These are phyloP conservation scores for Tetanocera ferruginea DNA, from an alignment of 2,888 invertebrate species.

Conservation along the genomic window DNA sequence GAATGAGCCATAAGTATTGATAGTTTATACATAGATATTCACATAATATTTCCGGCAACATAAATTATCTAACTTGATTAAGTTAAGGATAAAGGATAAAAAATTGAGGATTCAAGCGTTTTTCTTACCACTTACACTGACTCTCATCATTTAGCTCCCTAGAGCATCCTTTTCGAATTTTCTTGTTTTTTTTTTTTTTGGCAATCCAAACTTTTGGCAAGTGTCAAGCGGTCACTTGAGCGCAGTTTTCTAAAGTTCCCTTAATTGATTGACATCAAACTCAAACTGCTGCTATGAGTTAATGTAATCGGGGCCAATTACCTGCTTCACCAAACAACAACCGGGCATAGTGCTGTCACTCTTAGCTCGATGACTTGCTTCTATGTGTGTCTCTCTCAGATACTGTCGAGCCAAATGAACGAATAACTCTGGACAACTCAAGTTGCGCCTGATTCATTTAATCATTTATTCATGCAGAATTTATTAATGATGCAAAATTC, in stretches of 20 bases:
- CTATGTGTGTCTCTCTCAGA: not conserved
- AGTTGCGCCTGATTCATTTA: constrained; percentile 49
- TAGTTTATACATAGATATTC: no score
- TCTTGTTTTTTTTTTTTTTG: no score
- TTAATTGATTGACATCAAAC: not conserved
- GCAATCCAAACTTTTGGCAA: not conserved
- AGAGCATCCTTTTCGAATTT: no score
- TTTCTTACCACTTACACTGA: no score
- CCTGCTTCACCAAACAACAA: not conserved
- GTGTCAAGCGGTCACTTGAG: not conserved
- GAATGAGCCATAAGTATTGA: no score
- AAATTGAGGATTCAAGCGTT: no score
- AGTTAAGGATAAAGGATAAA: no score
- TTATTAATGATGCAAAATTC: constrained; percentile 63
- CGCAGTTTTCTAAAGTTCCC: not conserved
- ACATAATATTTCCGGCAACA: no score
- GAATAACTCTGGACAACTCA: not conserved
- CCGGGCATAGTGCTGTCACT: no score
- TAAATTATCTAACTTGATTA: no score
- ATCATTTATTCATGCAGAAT: constrained; percentile 56
- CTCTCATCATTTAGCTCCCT: no score
- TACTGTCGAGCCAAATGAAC: not conserved
- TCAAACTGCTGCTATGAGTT: not conserved
- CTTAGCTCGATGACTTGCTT: no score
- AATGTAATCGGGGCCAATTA: constrained; percentile 5